These are phyloP conservation scores for Brachionus calyciflorus DNA, from an alignment of 1,140 invertebrate species.

Conservation along the genomic window DNA sequence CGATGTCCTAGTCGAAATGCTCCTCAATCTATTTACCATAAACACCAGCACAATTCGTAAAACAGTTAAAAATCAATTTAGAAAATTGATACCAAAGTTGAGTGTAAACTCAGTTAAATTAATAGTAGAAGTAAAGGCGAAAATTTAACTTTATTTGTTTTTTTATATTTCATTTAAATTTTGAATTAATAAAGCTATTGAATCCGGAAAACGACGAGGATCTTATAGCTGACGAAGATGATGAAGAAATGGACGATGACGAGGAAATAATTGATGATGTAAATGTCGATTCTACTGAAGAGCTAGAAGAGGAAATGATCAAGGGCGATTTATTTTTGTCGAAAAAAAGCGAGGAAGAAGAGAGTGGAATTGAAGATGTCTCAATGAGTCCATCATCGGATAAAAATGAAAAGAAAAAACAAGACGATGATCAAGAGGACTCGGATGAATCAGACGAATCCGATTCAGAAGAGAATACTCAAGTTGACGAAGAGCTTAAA, in stretches of 20 bases:
- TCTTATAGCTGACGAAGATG: neutral
- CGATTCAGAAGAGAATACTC: neutral
- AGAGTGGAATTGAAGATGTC: constrained; percentile 26
- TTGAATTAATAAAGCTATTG: no score
- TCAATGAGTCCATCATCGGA: constrained; percentile 33
- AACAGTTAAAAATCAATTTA: constrained; percentile 23
- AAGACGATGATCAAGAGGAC: neutral
- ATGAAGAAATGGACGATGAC: neutral
- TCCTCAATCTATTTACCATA: constrained; percentile 29
- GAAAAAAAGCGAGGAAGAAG: constrained; percentile 25
- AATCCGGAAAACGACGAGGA: constrained; percentile 16
- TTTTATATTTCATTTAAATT: no score
- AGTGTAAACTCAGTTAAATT: constrained; percentile 16
- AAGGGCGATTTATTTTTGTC: constrained; percentile 21
- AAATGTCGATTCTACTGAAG: neutral
- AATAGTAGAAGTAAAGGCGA: no score
- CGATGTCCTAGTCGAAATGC: constrained; percentile 38
- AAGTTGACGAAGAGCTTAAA: constrained; percentile 13
- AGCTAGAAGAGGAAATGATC: neutral
- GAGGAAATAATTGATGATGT: neutral
- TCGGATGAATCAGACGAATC: neutral
- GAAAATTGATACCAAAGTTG: constrained; percentile 16
- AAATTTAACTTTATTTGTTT: no score
- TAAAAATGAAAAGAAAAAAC: constrained; percentile 11
- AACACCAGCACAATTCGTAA: neutral